Conservation (phyloP, 1,140 invertebrate species). For the Daktulosphaira vitifoliae region DNA sequence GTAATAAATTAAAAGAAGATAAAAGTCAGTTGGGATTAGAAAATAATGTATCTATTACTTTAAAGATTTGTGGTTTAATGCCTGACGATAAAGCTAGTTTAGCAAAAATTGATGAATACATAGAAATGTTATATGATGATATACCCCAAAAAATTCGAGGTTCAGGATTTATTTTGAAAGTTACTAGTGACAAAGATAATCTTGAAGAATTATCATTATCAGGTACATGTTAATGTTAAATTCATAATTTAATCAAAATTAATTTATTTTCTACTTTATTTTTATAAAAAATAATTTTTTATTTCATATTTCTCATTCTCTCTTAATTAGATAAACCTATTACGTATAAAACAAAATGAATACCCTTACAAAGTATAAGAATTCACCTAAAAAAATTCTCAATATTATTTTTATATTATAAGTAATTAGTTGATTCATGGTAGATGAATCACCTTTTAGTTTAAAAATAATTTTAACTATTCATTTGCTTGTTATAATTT, state of each 20-base stretch:
- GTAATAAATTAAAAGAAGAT: constrained; percentile 23
- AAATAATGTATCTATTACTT: neutral
- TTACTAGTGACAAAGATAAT: constrained; percentile 88
- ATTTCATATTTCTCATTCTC: no score
- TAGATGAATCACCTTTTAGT: no score
- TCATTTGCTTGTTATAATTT: no score
- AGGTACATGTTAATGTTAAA: constrained; percentile 55
- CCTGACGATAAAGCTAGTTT: constrained; percentile 54
- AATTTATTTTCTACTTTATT: no score
- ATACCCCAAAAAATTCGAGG: constrained; percentile 86
- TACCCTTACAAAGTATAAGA: no score
- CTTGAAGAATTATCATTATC: constrained; percentile 85
- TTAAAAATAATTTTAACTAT: no score
- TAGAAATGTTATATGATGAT: constrained; percentile 94
- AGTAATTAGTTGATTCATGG: no score
- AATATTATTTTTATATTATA: no score
- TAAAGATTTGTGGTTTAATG: constrained; percentile 5
- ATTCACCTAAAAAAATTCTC: no score
- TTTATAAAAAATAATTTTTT: no score
- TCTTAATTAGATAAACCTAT: no score
- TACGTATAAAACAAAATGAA: no score
- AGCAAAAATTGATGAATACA: constrained; percentile 83
- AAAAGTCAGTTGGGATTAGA: constrained; percentile 20
- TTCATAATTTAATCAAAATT: neutral
- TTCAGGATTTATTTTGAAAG: constrained; percentile 79